Conservation (phyloP, 2,113 vertebrate species). For the Anhinga anhinga region DNA sequence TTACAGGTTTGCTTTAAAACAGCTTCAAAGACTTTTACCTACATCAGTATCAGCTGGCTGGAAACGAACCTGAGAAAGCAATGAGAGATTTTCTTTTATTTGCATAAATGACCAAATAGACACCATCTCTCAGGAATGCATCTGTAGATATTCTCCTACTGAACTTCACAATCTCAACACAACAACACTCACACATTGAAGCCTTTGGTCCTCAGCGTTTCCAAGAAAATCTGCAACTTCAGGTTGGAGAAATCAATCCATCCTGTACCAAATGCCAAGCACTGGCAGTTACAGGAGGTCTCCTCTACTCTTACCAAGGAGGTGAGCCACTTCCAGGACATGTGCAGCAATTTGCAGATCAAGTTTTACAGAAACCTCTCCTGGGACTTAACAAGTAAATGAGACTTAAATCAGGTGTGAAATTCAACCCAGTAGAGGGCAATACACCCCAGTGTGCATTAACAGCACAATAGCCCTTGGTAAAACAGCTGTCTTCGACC, state of each 20-base stretch:
- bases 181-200: neutral
- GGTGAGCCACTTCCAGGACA: neutral
- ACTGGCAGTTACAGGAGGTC: neutral
- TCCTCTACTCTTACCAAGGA: neutral
- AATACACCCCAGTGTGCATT: neutral
- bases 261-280: neutral
- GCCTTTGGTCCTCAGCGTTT: rapidly evolving
- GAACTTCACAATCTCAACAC: neutral
- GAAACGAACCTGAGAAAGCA: neutral
- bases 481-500: neutral
- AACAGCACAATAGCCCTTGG: neutral
- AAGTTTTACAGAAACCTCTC: neutral
- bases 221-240: neutral
- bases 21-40: neutral
- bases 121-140: neutral
- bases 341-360: neutral
- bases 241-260: neutral
- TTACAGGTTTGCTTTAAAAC: neutral
- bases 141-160: neutral
- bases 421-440: conserved; percentile 44
- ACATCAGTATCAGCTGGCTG: neutral
- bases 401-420: neutral
- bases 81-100: neutral
- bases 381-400: neutral
- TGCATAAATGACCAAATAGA: neutral